phyloP scores from a whole-genome alignment of 2,888 invertebrate species.

The Polydrusus tereticollis region DNA sequence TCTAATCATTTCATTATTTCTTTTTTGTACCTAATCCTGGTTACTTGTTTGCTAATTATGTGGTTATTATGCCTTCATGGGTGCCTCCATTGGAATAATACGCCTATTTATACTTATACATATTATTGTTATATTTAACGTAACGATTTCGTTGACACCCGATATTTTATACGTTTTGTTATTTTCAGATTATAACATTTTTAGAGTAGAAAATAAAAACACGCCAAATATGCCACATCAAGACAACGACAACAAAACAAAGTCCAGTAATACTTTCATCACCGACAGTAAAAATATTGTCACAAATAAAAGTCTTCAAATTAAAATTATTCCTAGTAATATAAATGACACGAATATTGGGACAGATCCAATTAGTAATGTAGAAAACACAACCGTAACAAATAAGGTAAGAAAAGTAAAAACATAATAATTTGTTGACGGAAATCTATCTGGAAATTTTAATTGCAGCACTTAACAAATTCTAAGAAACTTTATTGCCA shows the following conservation, averaged over 20 bases:
- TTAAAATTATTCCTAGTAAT: background rate
- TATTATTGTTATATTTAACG: too few relatives aligned
- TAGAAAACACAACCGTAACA: background rate
- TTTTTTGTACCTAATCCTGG: too few relatives aligned
- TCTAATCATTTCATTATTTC: too few relatives aligned
- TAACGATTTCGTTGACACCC: background rate
- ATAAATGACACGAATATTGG: background rate
- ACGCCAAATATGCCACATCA: constrained; percentile 15
- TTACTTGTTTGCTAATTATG: too few relatives aligned
- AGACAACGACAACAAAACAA: background rate
- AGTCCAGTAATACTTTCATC: constrained; percentile 6
- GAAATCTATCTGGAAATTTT: too few relatives aligned
- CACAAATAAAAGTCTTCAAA: constrained; percentile 13
- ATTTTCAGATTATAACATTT: constrained; percentile 37
- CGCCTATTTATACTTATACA: too few relatives aligned
- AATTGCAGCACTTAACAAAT: background rate
- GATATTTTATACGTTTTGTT: background rate
- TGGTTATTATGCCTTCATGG: too few relatives aligned
- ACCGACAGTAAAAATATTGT: constrained; percentile 7
- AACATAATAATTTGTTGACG: too few relatives aligned
- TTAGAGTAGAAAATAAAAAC: constrained; percentile 35
- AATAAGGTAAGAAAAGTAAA: background rate
- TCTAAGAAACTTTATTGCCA: constrained; percentile 50
- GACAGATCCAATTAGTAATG: background rate
- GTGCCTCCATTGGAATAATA: too few relatives aligned